Evolutionary conservation across 2,797 vertebrate genomes (phyloP).

Genomic region (Trematocara caparti): DNA sequence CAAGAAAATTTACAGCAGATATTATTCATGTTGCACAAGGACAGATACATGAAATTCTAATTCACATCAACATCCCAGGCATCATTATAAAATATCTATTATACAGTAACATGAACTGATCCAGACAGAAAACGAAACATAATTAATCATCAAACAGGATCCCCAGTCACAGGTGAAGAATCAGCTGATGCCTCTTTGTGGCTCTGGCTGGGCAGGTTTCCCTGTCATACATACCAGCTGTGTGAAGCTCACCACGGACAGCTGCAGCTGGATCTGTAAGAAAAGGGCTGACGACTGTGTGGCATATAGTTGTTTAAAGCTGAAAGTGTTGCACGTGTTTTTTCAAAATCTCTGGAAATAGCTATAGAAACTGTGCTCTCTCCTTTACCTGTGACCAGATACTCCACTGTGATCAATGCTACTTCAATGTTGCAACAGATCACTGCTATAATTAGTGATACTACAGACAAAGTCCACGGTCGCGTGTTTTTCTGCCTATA

Average conservation of each 20-base stretch:
- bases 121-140: neutral
- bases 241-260: neutral
- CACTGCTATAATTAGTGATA: neutral
- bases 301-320: neutral
- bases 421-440: neutral
- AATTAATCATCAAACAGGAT: neutral
- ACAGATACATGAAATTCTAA: neutral
- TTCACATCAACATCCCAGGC: neutral
- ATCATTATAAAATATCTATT: neutral
- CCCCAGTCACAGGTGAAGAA: neutral
- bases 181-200: neutral
- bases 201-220: neutral
- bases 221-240: slow-evolving; percentile 16
- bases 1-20: neutral
- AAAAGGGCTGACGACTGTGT: neutral
- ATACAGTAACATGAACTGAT: neutral
- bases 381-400: neutral
- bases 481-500: neutral
- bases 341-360: neutral
- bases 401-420: neutral
- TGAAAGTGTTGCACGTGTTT: neutral
- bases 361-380: neutral
- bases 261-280: neutral
- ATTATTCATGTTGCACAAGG: neutral
- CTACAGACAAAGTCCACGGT: neutral